Evolutionary conservation across 2,797 vertebrate species (phyloP).

Genomic region (Galagoides demidoff): DNA sequence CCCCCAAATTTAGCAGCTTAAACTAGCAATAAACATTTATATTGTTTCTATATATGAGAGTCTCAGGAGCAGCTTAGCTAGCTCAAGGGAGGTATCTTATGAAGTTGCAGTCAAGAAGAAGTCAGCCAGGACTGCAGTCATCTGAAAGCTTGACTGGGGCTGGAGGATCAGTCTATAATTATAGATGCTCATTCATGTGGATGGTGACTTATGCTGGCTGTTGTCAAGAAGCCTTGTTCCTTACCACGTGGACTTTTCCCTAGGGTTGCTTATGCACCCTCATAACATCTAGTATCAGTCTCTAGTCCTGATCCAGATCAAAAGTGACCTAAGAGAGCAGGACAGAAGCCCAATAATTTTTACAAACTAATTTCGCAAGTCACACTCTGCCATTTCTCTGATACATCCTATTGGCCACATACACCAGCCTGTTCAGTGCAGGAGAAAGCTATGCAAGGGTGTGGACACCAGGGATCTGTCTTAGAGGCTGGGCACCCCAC

Average conservation of each 20-base stretch:
- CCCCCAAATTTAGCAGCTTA: neutral
- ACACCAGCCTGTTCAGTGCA: neutral
- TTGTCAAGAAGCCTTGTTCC: neutral
- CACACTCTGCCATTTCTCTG: neutral
- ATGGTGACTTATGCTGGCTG: neutral
- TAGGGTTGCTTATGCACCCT: neutral
- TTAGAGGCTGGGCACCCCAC: neutral
- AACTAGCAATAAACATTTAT: neutral
- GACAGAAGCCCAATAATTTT: neutral
- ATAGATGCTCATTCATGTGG: neutral
- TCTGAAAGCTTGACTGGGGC: neutral
- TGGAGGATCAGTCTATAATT: neutral
- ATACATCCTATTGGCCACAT: neutral
- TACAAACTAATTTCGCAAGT: neutral
- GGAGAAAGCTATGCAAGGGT: neutral
- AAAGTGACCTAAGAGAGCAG: slow-evolving; percentile 3
- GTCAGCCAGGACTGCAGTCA: neutral
- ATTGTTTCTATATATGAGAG: neutral
- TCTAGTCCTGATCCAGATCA: neutral
- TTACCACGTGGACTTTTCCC: neutral
- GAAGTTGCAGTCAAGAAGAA: neutral
- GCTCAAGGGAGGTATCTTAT: neutral
- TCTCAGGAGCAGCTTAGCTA: neutral
- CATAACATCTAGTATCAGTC: neutral
- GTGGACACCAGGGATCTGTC: neutral